phyloP scores from a whole-genome alignment of 2,888 invertebrate genomes.

The Keiferia lycopersicella region DNA sequence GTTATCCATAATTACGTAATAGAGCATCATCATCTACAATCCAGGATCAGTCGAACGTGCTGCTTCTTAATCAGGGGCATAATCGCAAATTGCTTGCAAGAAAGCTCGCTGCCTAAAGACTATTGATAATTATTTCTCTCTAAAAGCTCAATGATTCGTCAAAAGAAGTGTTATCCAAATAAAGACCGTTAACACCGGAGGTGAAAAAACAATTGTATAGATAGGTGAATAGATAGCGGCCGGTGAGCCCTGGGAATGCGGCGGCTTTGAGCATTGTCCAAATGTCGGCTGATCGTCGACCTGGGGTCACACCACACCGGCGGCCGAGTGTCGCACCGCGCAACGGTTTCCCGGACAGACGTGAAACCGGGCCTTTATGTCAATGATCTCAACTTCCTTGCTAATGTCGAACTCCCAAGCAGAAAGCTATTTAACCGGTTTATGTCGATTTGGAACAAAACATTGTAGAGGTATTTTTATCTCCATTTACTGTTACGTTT shows the following conservation, averaged over 20 bases:
- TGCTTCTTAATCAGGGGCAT: conserved; percentile 4
- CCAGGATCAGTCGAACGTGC: conserved; percentile 26
- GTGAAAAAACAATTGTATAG: conserved; percentile 19
- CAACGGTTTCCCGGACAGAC: conserved; percentile 56
- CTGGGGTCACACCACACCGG: conserved; percentile 31
- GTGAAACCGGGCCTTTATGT: conserved; percentile 47
- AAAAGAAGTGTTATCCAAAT: not conserved
- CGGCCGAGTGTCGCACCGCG: conserved; percentile 45
- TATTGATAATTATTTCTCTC: not conserved
- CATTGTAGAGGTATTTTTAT: not conserved
- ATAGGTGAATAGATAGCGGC: conserved; percentile 24
- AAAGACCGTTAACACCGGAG: conserved; percentile 16
- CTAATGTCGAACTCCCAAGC: conserved; percentile 37
- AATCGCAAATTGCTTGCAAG: conserved; percentile 1
- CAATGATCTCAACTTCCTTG: conserved; percentile 45
- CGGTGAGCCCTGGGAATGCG: conserved; percentile 32
- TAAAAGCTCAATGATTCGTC: not conserved
- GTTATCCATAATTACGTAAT: conserved; percentile 44
- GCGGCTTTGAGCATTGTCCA: conserved; percentile 44
- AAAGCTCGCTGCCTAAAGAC: not conserved
- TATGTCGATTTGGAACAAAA: conserved; percentile 11
- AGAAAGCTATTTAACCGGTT: conserved; percentile 36
- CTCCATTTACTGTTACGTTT: conserved; percentile 2
- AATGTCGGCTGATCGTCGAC: conserved; percentile 46
- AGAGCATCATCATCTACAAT: conserved; percentile 34